A percentile compares a stretch with the other conserved stretches of the same genome.
These are phyloP conservation scores for Acheta domesticus DNA, from an alignment of 2,888 invertebrate genomes.

Conservation along the genomic window DNA sequence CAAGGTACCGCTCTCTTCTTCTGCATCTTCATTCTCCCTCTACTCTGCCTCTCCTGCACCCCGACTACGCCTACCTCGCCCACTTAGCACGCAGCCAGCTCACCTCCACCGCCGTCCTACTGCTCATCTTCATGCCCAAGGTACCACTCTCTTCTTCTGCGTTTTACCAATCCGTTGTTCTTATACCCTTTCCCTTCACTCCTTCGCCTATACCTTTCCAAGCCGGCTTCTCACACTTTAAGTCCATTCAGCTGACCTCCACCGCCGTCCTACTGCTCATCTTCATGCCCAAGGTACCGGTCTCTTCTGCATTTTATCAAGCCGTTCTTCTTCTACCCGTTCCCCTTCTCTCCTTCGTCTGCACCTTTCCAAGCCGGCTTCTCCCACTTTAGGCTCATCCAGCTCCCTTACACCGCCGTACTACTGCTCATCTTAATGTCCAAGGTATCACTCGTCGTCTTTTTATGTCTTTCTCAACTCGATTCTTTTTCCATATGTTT, in stretches of 20 bases:
- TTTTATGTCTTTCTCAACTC: too few relatives aligned
- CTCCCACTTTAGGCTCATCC: conserved; percentile 79
- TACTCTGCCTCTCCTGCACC: conserved; percentile 70
- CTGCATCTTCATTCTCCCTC: conserved; percentile 48
- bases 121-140: conserved; percentile 84
- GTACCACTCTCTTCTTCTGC: conserved; percentile 49
- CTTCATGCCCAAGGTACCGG: conserved; percentile 73
- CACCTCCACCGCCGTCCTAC: conserved; percentile 78
- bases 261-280: conserved; percentile 80
- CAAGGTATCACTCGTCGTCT: conserved; percentile 60
- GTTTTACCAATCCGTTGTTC: background rate
- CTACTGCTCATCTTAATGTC: conserved; percentile 83
- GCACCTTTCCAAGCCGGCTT: conserved; percentile 73
- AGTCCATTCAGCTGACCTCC: conserved; percentile 79
- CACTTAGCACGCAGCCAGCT: conserved; percentile 79
- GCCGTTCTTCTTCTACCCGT: background rate
- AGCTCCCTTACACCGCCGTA: conserved; percentile 80
- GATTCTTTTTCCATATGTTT: too few relatives aligned
- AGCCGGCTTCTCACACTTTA: conserved; percentile 75
- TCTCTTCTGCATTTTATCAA: background rate
- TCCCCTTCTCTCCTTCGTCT: conserved; percentile 43
- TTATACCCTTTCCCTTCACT: background rate
- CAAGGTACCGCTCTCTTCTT: conserved; percentile 54
- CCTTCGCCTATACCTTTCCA: conserved; percentile 62
- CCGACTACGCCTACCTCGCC: conserved; percentile 71